A percentile compares a stretch with the other conserved stretches of the same genome.
Conservation (phyloP, 2,888 invertebrate species). For the Leptogaster cylindrica region DNA sequence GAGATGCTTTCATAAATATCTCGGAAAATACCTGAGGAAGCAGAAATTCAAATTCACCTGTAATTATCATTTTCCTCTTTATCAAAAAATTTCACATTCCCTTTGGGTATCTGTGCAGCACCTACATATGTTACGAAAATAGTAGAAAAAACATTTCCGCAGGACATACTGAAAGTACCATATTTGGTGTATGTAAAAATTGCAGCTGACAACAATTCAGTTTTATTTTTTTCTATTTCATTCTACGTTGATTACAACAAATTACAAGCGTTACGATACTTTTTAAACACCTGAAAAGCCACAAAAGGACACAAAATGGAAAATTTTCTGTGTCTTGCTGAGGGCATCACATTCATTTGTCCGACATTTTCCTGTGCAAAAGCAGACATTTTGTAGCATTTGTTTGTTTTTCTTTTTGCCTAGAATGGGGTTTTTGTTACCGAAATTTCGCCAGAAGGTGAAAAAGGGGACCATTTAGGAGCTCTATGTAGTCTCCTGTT, state of each 20-base stretch:
- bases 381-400: neutral
- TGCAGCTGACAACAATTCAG: neutral
- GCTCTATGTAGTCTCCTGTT: no score
- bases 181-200: neutral
- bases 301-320: neutral
- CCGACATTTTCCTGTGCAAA: neutral
- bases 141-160: no score
- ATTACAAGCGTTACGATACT: neutral
- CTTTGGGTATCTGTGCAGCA: neutral
- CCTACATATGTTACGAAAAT: neutral
- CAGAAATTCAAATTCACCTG: neutral
- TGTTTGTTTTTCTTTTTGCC: no score
- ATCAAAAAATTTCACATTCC: neutral
- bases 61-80: conserved; percentile 1
- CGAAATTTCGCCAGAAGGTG: no score
- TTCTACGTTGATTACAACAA: neutral
- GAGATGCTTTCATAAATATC: conserved; percentile 6
- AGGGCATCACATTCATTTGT: neutral
- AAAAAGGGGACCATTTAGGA: no score
- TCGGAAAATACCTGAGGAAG: neutral
- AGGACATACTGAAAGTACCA: no score
- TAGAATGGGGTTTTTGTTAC: no score
- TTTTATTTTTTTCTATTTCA: neutral
- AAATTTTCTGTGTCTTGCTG: neutral
- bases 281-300: neutral